Evolutionary conservation across 2,113 vertebrate species (phyloP), one percentile per base, ranked within the genome.

Genomic region (Oncorhynchus kisutch): DNA sequence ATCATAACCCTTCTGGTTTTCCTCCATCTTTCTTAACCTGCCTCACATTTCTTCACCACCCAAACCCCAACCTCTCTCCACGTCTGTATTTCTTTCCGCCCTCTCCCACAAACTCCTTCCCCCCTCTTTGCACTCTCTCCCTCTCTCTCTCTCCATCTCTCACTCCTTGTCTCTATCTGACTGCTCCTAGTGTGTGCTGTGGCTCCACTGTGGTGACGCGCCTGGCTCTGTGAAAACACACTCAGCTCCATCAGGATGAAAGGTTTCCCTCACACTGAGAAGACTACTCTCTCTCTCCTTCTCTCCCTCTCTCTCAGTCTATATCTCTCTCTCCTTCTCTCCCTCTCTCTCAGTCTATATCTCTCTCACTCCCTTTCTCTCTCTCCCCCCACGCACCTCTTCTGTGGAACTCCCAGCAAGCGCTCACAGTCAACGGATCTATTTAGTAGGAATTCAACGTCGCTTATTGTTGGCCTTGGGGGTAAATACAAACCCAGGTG

Each of bases 381-480:
- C 34, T 39, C 2, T 9, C 39, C 2, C 8, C 34, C 49, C 71
- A 87, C 88, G 84, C 88, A 75, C 88, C 76, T 79, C 79, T 75
- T 76, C 84, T 64, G 76, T 90, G 82, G 84, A 91, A 88, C 89
- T 91, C 90, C 79, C 88, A 83, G 81, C 39, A 78, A 78, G 87
- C 80, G 77, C 86, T 80, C 83, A 65, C 78, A 84, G 87, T 94
- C 92, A 93, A 94, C 91, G 91, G 90, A 78, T 78, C 93, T 91
- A 88, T 94, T 94, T 92, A 93, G 89, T 84, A 81, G 78, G 84
- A 76, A 82, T 84, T 66, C 74, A 80, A 90, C 89, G 90, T 88
- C 89, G 89, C 83, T 67, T 88, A 90, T 91, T 90, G 88, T 89
- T 85, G 89, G 86, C 85, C 76, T 78, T 51, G 69, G 78, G 8